Evolutionary conservation across 2,888 invertebrate genomes (phyloP).

Genomic region (Antheraea assamensis): DNA sequence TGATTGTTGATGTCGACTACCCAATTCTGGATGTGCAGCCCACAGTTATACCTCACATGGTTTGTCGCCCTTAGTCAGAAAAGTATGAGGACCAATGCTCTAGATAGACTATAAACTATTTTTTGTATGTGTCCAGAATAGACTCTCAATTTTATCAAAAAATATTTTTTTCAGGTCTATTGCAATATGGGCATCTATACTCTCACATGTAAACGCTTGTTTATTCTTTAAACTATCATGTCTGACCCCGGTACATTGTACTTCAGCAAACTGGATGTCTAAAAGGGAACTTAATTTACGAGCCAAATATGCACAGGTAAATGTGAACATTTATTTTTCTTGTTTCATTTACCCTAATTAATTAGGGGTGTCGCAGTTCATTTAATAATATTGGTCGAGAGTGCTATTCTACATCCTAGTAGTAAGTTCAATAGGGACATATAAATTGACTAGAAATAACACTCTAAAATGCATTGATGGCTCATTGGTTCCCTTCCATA

Average conservation of each 20-base stretch:
- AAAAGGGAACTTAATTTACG: conserved; percentile 65
- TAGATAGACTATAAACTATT: neutral
- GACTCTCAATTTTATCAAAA: neutral
- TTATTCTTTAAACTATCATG: conserved; percentile 77
- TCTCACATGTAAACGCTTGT: conserved; percentile 76
- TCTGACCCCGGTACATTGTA: conserved; percentile 68
- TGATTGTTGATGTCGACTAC: too few relatives aligned
- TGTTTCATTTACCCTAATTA: neutral
- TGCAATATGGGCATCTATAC: conserved; percentile 72
- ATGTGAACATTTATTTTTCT: neutral
- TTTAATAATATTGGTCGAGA: neutral
- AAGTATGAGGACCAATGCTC: too few relatives aligned
- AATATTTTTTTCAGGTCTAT: conserved; percentile 56
- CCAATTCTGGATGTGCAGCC: too few relatives aligned
- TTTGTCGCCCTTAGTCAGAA: too few relatives aligned
- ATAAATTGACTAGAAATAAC: too few relatives aligned
- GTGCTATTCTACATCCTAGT: too few relatives aligned
- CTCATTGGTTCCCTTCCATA: neutral
- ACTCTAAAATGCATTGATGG: neutral
- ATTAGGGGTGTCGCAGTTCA: neutral
- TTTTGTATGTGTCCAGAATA: neutral
- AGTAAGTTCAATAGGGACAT: too few relatives aligned
- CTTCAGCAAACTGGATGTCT: conserved; percentile 70
- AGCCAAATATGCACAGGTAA: conserved; percentile 62
- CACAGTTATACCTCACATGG: too few relatives aligned